Percentiles rank a stretch among this genome's conserved stretches.
phyloP scores from a whole-genome alignment of 2,888 invertebrate genomes.

The Pollenia amentaria region DNA sequence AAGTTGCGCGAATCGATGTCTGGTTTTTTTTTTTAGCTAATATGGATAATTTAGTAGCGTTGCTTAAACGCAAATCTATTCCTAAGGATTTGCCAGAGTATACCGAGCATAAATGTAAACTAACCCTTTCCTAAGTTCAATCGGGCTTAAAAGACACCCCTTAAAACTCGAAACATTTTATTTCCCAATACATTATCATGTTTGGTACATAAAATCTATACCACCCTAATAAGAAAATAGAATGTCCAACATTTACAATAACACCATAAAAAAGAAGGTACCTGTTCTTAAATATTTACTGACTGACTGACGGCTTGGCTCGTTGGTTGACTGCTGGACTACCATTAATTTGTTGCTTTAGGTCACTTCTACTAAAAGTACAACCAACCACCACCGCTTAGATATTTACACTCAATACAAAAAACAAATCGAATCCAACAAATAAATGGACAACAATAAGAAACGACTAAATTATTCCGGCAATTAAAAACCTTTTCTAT shows the following conservation, averaged over 20 bases:
- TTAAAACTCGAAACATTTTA: too few relatives aligned
- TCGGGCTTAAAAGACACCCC: too few relatives aligned
- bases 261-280: conserved; percentile 21
- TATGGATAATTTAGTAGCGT: too few relatives aligned
- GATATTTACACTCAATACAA: conserved; percentile 30
- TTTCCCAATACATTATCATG: too few relatives aligned
- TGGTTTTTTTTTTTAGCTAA: too few relatives aligned
- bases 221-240: conserved; percentile 17
- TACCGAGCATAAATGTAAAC: too few relatives aligned
- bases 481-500: conserved; percentile 56
- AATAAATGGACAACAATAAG: conserved; percentile 18
- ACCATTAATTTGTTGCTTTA: conserved; percentile 5
- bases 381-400: neutral
- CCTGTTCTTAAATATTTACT: conserved; percentile 51
- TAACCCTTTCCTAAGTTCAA: too few relatives aligned
- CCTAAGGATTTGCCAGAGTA: too few relatives aligned
- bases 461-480: conserved; percentile 53
- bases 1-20: too few relatives aligned
- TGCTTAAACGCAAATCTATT: too few relatives aligned
- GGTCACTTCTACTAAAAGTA: conserved; percentile 25
- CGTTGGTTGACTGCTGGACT: neutral
- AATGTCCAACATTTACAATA: neutral
- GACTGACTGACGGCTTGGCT: conserved; percentile 7
- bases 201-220: neutral
- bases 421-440: conserved; percentile 7